A percentile compares a stretch with the other conserved stretches of the same genome.
Conservation (phyloP, 2,797 vertebrate species). For the Alcedo quadribrachys region DNA sequence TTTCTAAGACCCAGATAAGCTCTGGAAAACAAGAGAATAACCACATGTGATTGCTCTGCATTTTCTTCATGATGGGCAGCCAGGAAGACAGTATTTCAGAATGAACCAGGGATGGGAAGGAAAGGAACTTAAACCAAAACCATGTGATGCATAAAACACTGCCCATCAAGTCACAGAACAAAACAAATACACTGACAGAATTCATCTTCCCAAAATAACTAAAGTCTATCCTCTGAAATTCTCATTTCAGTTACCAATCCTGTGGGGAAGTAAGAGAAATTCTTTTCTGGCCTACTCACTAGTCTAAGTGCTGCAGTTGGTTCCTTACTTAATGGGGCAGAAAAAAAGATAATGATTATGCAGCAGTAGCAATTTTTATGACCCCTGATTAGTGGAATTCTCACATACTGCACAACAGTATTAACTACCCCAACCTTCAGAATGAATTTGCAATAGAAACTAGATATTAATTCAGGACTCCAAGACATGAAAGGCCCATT, state of each 20-base stretch:
- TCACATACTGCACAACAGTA: not conserved
- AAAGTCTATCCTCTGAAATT: not conserved
- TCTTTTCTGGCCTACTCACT: not conserved
- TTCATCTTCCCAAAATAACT: not conserved
- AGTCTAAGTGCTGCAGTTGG: not conserved
- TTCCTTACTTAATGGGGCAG: not conserved
- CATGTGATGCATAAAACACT: not conserved
- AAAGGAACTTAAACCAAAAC: not conserved
- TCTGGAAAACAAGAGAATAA: constrained; percentile 74
- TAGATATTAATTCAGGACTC: not conserved
- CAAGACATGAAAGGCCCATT: not conserved
- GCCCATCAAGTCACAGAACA: not conserved
- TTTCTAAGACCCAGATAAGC: constrained; percentile 93
- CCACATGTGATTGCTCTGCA: not conserved
- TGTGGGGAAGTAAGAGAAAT: not conserved
- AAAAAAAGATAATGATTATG: not conserved
- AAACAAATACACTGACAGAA: not conserved
- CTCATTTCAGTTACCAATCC: not conserved
- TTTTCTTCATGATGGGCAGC: not conserved
- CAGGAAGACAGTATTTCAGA: not conserved
- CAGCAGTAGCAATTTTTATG: not conserved
- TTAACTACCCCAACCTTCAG: not conserved
- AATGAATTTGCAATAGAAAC: not conserved
- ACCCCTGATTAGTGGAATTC: not conserved
- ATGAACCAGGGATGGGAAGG: not conserved